A percentile compares a stretch with the other conserved stretches of the same genome.
Evolutionary conservation across 2,888 invertebrate species (phyloP).

Genomic region (Apomyelois bistriatella): DNA sequence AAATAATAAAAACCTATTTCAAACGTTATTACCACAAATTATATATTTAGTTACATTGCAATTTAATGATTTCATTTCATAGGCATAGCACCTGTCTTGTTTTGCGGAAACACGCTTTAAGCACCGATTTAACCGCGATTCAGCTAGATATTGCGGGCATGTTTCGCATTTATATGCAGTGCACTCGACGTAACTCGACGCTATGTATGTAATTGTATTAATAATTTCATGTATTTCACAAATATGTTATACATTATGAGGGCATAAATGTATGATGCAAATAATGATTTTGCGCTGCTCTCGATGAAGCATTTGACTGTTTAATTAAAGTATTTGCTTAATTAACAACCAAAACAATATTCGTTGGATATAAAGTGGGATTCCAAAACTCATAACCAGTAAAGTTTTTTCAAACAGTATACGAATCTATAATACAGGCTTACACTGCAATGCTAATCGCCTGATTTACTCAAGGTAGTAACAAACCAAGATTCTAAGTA

Average conservation of each 20-base stretch:
- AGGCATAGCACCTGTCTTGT: neutral
- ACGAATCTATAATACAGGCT: too few relatives aligned
- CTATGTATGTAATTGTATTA: neutral
- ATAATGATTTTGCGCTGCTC: neutral
- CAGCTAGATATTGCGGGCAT: neutral
- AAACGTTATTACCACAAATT: too few relatives aligned
- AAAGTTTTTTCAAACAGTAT: too few relatives aligned
- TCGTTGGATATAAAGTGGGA: too few relatives aligned
- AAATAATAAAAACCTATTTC: too few relatives aligned
- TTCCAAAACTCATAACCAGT: too few relatives aligned
- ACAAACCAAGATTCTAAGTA: conserved; percentile 16
- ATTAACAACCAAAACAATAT: too few relatives aligned
- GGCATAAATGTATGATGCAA: neutral
- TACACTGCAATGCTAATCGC: too few relatives aligned
- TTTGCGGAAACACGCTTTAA: neutral
- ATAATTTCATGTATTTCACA: neutral
- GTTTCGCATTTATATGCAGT: conserved; percentile 5
- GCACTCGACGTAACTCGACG: neutral
- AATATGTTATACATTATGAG: neutral
- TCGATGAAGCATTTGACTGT: too few relatives aligned
- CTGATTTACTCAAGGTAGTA: neutral
- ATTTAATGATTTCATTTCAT: neutral
- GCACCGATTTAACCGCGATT: conserved; percentile 2
- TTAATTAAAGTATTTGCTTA: too few relatives aligned
- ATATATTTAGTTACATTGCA: neutral